Conservation (phyloP, 2,888 invertebrate species). For the Anoncus sp. region DNA sequence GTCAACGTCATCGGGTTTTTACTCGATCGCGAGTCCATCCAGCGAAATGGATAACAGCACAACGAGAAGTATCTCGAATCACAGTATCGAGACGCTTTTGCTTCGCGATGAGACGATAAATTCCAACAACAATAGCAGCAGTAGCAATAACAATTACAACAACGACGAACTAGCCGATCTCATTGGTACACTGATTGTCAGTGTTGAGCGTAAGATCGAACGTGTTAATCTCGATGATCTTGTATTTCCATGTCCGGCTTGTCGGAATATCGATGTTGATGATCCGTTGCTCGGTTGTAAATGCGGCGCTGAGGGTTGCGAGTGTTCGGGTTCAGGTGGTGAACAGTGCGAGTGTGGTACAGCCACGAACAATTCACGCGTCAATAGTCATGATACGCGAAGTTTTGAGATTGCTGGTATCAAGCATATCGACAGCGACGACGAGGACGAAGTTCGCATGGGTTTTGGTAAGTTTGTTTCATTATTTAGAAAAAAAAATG, state of each 20-base stretch:
- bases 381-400: constrained; percentile 73
- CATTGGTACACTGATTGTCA: constrained; percentile 87
- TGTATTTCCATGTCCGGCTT: constrained; percentile 86
- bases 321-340: constrained; percentile 70
- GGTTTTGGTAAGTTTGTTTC: constrained; percentile 79
- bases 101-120: constrained; percentile 73
- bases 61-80: constrained; percentile 26
- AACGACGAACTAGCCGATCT: constrained; percentile 85
- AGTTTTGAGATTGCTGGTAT: constrained; percentile 88
- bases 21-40: constrained; percentile 38
- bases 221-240: constrained; percentile 88
- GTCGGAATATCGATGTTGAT: constrained; percentile 81
- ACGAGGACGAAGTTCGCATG: constrained; percentile 86
- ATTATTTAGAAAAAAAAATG: too few relatives aligned
- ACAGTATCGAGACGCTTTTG: constrained; percentile 60
- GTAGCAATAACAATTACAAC: neutral
- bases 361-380: constrained; percentile 71
- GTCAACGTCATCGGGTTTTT: constrained; percentile 55
- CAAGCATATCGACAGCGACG: constrained; percentile 90
- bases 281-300: constrained; percentile 81
- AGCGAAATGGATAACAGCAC: constrained; percentile 35
- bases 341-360: constrained; percentile 76
- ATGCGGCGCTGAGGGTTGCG: constrained; percentile 77
- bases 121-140: too few relatives aligned
- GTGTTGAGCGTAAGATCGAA: constrained; percentile 89